Percentiles rank a stretch among this genome's conserved stretches.
Evolutionary conservation across 2,797 vertebrate species (phyloP).

Genomic region (Sebastes reedi): DNA sequence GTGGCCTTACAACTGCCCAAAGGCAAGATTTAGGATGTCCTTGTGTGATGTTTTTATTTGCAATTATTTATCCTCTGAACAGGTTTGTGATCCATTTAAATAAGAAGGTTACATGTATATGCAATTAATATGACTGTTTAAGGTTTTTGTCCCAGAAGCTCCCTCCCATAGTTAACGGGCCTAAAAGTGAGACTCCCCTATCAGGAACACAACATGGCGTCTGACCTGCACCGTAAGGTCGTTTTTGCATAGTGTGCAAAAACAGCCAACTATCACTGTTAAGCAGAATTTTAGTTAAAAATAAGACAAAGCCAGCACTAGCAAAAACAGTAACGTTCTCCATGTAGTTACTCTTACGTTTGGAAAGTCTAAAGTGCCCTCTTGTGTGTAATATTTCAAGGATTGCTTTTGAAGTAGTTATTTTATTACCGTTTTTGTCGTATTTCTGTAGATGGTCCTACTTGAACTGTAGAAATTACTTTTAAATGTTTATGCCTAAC

Average conservation of each 20-base stretch:
- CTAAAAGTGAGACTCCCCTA: not conserved
- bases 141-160: conserved; percentile 22
- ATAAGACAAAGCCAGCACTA: conserved; percentile 24
- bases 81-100: conserved; percentile 46
- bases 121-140: conserved; percentile 73
- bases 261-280: not conserved
- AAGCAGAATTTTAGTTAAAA: not conserved
- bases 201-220: conserved; percentile 39
- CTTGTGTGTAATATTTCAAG: conserved; percentile 25
- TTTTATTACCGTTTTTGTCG: conserved; percentile 24
- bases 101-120: conserved; percentile 69
- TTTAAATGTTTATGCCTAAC: conserved; percentile 45
- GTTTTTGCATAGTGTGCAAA: not conserved
- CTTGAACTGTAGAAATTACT: conserved; percentile 64
- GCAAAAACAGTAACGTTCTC: conserved; percentile 17
- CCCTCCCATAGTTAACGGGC: not conserved
- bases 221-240: not conserved
- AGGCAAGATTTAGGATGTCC: conserved; percentile 61
- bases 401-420: conserved; percentile 39
- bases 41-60: conserved; percentile 69
- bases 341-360: not conserved
- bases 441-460: conserved; percentile 56
- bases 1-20: conserved; percentile 72
- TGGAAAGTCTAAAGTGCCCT: conserved; percentile 36
- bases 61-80: conserved; percentile 65